Evolutionary conservation across 2,888 invertebrate species (phyloP), one percentile per base, ranked within the genome.

Genomic region (Lapara coniferarum): DNA sequence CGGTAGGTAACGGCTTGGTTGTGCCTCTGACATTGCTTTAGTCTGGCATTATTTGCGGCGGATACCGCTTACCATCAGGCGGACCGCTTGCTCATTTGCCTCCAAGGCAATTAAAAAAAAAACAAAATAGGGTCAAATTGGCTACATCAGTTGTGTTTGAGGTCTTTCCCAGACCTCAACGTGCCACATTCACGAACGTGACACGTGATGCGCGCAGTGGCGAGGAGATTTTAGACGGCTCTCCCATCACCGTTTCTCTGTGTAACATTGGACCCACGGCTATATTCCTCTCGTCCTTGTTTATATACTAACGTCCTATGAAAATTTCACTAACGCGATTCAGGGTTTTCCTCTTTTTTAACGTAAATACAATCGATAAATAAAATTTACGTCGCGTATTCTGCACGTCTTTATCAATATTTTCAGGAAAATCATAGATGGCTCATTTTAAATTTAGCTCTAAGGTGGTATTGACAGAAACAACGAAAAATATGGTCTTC

Each of bases 71-170:
- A n/a, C n/a, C n/a, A n/a, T n/a, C n/a, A n/a, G n/a, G n/a, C n/a
- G n/a, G n/a, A n/a, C n/a, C n/a, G n/a, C n/a, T n/a, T n/a, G n/a
- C n/a, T n/a, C n/a, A n/a, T n/a, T n/a, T n/a, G n/a, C n/a, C n/a
- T n/a, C n/a, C n/a, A n/a, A n/a, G n/a, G n/a, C n/a, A n/a, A n/a
- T n/a, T n/a, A n/a, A n/a, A n/a, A n/a, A n/a, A n/a, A n/a, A n/a
- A n/a, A n/a, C n/a, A 13, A 46, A 66, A 66, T 37, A 37, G 59
- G 63, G 52, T 69, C 53, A 82, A 71, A 69, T 66, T 66, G 58
- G 46, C 59, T 67, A 69, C 56, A 10, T n/a, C 59, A 63, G 67
- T 19, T 16, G 66, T 10, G 55, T 6, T 6, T 19, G 66, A 66
- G 37, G 44, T 44, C 56, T n/a, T 14, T 16, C 37, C 37, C 8